These are phyloP conservation scores for Antennarius striatus DNA, from an alignment of 2,113 vertebrate genomes.

Conservation along the genomic window DNA sequence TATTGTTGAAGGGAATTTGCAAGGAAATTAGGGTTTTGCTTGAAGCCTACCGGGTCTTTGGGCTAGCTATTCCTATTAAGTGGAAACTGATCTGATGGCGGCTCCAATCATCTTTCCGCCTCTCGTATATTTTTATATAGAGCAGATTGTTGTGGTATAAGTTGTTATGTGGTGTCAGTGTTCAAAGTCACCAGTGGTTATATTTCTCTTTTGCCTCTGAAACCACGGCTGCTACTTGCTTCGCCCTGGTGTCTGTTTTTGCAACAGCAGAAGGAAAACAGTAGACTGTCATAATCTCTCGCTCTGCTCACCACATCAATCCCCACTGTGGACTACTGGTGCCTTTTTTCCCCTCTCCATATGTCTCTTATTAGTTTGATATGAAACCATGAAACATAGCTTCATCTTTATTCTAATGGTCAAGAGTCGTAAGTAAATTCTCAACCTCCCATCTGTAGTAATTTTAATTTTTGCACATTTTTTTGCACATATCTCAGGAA, in stretches of 20 bases:
- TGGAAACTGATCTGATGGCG: conserved; percentile 86
- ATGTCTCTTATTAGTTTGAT: conserved; percentile 69
- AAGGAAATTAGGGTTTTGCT: conserved; percentile 69
- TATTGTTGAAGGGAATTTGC: conserved; percentile 71
- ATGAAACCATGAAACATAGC: conserved; percentile 41
- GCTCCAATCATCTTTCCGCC: conserved; percentile 54
- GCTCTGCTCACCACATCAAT: conserved; percentile 60
- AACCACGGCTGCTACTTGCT: conserved; percentile 60
- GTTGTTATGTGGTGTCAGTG: conserved; percentile 24
- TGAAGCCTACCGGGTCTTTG: conserved; percentile 48
- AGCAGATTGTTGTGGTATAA: conserved; percentile 24
- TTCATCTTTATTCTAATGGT: conserved; percentile 56
- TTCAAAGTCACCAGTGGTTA: conserved; percentile 43
- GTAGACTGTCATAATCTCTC: conserved; percentile 50
- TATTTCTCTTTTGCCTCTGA: conserved; percentile 49
- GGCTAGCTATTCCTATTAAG: conserved; percentile 70
- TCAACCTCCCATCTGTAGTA: conserved; percentile 34
- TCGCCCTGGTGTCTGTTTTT: conserved; percentile 56
- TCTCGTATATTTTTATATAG: neutral
- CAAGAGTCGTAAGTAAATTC: conserved; percentile 48
- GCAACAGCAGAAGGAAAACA: conserved; percentile 62
- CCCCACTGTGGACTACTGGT: conserved; percentile 43
- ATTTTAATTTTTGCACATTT: neutral
- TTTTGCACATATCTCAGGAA: too few species aligned
- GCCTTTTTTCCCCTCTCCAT: conserved; percentile 53